These are phyloP conservation scores for Erpobdella octoculata DNA, from an alignment of 2,888 invertebrate genomes.

Conservation along the genomic window DNA sequence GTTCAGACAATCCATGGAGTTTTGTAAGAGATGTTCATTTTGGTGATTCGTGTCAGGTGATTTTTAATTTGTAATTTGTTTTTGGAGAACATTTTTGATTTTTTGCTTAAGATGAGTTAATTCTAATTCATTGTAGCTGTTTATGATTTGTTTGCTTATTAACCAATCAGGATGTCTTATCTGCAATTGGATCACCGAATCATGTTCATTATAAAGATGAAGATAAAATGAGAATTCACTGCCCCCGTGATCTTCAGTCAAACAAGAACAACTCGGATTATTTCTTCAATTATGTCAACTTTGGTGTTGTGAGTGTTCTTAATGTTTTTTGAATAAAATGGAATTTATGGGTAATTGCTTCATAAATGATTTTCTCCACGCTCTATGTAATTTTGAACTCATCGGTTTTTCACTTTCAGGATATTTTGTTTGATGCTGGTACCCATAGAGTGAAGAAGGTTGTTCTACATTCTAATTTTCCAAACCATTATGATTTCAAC, in stretches of 20 bases:
- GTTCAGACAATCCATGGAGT: background rate
- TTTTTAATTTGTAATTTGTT: no score
- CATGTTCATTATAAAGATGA: constrained; percentile 91
- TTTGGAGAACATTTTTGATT: no score
- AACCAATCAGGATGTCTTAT: constrained; percentile 71
- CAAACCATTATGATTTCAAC: constrained; percentile 99
- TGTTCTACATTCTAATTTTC: constrained; percentile 93
- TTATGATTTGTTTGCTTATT: no score
- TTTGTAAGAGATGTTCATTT: constrained; percentile 41
- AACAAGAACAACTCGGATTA: constrained; percentile 68
- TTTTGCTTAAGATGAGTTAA: no score
- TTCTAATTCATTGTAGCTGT: no score
- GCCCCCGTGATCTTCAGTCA: constrained; percentile 43
- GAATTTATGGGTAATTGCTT: background rate
- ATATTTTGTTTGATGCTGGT: constrained; percentile 88
- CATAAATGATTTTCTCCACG: background rate
- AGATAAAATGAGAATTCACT: constrained; percentile 96
- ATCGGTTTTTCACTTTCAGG: constrained; percentile 59
- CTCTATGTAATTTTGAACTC: background rate
- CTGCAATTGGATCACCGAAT: constrained; percentile 82
- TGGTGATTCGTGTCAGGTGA: constrained; percentile 47
- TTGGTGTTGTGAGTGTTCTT: constrained; percentile 71
- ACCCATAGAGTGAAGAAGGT: constrained; percentile 91
- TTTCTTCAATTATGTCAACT: constrained; percentile 94
- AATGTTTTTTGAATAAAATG: background rate